phyloP scores from a whole-genome alignment of 2,888 invertebrate species.

The Cataglyphis albicans region DNA sequence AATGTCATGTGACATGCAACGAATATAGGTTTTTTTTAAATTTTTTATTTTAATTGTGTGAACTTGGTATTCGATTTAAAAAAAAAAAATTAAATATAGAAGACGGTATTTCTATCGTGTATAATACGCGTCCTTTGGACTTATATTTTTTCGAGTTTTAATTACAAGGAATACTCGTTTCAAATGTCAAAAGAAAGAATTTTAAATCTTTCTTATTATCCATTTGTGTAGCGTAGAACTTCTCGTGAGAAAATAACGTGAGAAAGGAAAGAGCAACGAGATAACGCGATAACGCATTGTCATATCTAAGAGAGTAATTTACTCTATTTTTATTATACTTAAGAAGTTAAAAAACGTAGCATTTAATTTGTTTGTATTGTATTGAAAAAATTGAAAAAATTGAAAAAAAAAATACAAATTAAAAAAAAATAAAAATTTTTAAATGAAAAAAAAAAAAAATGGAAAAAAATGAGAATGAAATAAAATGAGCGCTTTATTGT shows the following conservation, averaged over 20 bases:
- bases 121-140: neutral
- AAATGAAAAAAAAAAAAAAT: neutral
- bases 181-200: neutral
- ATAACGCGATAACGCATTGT: neutral
- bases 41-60: too few relatives aligned
- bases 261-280: neutral
- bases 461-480: neutral
- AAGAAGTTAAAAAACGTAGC: neutral
- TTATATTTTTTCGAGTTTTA: neutral
- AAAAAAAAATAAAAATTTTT: neutral
- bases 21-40: constrained; percentile 6
- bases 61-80: too few relatives aligned
- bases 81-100: too few relatives aligned
- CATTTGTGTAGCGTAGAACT: neutral
- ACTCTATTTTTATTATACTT: constrained; percentile 17
- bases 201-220: too few relatives aligned
- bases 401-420: neutral
- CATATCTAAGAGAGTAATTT: neutral
- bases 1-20: constrained; percentile 32
- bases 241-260: neutral
- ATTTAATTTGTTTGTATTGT: neutral
- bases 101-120: neutral
- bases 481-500: neutral
- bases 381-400: neutral
- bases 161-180: neutral